Evolutionary conservation across 2,888 invertebrate species (phyloP), one percentile per base, ranked within the genome.

Genomic region (Synanthedon tipuliformis): DNA sequence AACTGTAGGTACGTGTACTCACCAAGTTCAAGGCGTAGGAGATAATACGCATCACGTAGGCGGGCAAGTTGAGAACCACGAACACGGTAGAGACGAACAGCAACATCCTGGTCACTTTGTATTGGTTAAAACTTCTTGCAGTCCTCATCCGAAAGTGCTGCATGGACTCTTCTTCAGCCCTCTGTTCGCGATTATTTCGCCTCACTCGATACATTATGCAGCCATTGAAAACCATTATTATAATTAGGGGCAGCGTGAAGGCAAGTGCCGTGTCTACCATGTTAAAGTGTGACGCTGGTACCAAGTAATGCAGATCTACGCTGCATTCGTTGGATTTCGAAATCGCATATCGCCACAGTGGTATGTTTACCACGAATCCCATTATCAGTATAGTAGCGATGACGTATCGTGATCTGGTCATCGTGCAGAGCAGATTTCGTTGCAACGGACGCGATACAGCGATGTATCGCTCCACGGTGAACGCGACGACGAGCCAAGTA

Each of bases 401-500:
- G 0, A 92, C 88, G 23, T 88, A 72, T 60, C 92, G 92, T 0
- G 95, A 94, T 50, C 94, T 84, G 3, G 89, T 78, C 18, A 93
- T 90, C 0, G 94, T 94, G 72, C 94, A 95, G 79, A 94, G 87
- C 4, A 90, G 89, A 55, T 90, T 92, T 2, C 94, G 82, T 50
- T 89, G 89, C 52, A 95, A 73, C 0, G 95, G 95, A 71, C 94
- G 93, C 59, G 91, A 84, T 1, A 96, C 94, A 0, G 94, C 95
- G 5, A 95, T 90, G 71, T 93, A 95, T 18, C 96, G 89, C 71
- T 96, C 96, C 1, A 94, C 89, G 0, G 95, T 95, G 70, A 96
- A 96, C 0, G 94, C 92, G 7, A 95, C 93, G 16, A 95, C 94
- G 56, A 95, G 89, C 95, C 95, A 96, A 0, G 94, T 92, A 62